Evolutionary conservation across 35 echinoderm and acorn worm genomes (phyloP).

Genomic region (Chiridota heheva): DNA sequence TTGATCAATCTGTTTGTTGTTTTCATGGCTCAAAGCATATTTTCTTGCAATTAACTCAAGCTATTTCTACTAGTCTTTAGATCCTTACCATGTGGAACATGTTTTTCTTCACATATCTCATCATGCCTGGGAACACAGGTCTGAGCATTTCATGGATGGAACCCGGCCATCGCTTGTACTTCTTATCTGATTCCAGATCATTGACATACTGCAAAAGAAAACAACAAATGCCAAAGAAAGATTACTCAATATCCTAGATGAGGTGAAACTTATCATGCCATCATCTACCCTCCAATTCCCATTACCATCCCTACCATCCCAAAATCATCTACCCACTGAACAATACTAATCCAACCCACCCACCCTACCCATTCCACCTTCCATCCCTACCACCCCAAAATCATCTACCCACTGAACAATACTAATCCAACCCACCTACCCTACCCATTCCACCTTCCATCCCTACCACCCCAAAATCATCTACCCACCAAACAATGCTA

Average conservation of each 20-base stretch:
- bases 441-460: too few relatives aligned
- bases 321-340: background rate
- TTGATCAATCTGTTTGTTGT: too few relatives aligned
- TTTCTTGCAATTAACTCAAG: too few relatives aligned
- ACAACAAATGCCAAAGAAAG: too few relatives aligned
- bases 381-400: background rate
- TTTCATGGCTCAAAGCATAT: too few relatives aligned
- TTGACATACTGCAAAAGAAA: constrained; percentile 70
- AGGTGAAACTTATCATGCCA: background rate
- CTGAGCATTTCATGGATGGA: constrained; percentile 80
- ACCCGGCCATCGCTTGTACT: constrained; percentile 61
- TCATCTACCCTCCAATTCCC: background rate
- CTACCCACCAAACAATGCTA: too few relatives aligned
- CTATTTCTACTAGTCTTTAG: too few relatives aligned
- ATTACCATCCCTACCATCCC: background rate
- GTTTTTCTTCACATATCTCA: constrained; percentile 79
- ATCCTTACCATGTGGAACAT: constrained; percentile 95
- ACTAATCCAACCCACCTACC: too few relatives aligned
- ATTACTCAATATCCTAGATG: background rate
- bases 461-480: too few relatives aligned
- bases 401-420: too few relatives aligned
- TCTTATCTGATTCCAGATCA: constrained; percentile 74
- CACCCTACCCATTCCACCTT: background rate
- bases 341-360: background rate
- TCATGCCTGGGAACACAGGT: constrained; percentile 94